Percentiles rank a stretch among this genome's conserved stretches.
Conservation (phyloP, 2,888 invertebrate species). For the Creontiades dilutus region DNA sequence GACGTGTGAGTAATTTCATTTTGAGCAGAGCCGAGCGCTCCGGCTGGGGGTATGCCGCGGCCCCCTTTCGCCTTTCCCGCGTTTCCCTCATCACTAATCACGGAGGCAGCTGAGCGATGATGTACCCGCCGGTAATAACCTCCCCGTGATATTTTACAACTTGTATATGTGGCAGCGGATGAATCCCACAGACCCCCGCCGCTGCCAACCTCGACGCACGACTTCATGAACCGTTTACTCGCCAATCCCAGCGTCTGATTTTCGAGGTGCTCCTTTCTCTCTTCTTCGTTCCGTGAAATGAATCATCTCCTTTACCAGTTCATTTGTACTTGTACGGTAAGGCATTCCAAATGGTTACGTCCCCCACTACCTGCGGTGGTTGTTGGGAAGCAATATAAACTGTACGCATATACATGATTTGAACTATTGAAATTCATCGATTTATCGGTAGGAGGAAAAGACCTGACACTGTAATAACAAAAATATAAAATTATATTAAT, state of each 20-base stretch:
- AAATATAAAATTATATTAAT: too few species aligned
- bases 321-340: too few species aligned
- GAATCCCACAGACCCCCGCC: neutral
- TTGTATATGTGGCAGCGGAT: constrained; percentile 11
- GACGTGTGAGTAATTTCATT: constrained; percentile 55
- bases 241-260: neutral
- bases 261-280: neutral
- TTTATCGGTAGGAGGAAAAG: too few species aligned
- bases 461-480: too few species aligned
- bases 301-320: too few species aligned
- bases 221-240: constrained; percentile 32
- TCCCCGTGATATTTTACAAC: constrained; percentile 33
- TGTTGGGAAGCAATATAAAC: too few species aligned
- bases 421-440: too few species aligned
- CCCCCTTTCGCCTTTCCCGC: neutral
- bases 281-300: too few species aligned
- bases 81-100: constrained; percentile 8
- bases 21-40: constrained; percentile 13
- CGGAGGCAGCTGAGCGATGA: constrained; percentile 28
- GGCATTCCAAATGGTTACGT: too few species aligned
- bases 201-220: neutral
- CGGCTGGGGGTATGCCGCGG: neutral
- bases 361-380: too few species aligned
- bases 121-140: constrained; percentile 27
- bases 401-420: too few species aligned